Conservation (phyloP, 1,140 invertebrate genomes). For the Atta colombica region DNA sequence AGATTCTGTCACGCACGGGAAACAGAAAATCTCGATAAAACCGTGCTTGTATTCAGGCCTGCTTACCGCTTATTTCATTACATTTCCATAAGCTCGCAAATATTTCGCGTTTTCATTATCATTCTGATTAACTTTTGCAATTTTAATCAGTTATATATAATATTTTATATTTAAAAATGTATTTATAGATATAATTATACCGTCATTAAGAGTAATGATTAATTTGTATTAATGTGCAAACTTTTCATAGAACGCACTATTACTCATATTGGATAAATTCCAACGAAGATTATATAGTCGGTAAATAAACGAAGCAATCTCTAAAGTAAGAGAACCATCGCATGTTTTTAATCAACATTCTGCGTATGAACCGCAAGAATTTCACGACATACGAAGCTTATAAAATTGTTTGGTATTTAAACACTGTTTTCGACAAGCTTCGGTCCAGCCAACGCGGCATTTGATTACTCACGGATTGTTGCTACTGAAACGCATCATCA, state of each 20-base stretch:
- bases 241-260: not conserved
- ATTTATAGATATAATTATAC: not conserved
- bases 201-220: constrained; percentile 5
- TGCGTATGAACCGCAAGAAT: not conserved
- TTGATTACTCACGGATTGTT: constrained; percentile 20
- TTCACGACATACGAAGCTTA: not conserved
- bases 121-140: not conserved
- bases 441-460: not conserved
- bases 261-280: constrained; percentile 16
- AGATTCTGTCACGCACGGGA: constrained; percentile 48
- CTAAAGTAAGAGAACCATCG: not conserved
- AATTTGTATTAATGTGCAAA: not conserved
- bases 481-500: not conserved
- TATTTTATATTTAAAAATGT: not conserved
- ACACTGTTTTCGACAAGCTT: not conserved
- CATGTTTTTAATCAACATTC: constrained; percentile 39
- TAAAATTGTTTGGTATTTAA: constrained; percentile 25
- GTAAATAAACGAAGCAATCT: constrained; percentile 21
- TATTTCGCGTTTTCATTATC: constrained; percentile 6
- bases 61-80: constrained; percentile 22
- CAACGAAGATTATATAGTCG: too few species aligned
- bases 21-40: constrained; percentile 49
- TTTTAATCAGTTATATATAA: not conserved
- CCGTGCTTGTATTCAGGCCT: not conserved
- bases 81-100: constrained; percentile 15